These are phyloP conservation scores for Sclerurus mexicanus DNA, from an alignment of 2,113 vertebrate genomes.

Conservation along the genomic window DNA sequence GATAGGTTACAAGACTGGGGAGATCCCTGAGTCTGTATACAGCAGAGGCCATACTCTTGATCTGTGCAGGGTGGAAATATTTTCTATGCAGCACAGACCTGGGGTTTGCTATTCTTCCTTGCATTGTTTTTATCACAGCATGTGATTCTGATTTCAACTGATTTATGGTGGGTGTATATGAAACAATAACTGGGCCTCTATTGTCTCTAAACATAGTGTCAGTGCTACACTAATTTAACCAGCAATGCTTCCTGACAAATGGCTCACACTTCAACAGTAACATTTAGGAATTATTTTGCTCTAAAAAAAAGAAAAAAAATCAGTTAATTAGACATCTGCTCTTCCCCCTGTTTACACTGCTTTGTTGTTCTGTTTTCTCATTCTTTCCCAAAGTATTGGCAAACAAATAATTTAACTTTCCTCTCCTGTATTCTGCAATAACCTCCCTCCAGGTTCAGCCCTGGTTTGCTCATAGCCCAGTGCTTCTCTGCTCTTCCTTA, in stretches of 20 bases:
- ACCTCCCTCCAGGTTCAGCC: background rate
- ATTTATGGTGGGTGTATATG: background rate
- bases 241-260: slow-evolving; percentile 8
- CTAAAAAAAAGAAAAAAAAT: background rate
- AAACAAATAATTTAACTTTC: background rate
- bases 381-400: background rate
- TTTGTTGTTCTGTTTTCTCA: slow-evolving; percentile 2
- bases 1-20: background rate
- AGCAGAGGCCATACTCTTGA: background rate
- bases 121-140: background rate
- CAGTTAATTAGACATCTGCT: slow-evolving; percentile 51
- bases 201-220: slow-evolving; percentile 24
- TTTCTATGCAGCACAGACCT: background rate
- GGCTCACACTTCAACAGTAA: background rate
- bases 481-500: background rate
- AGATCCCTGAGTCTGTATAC: background rate
- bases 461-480: background rate
- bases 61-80: background rate
- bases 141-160: background rate
- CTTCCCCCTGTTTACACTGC: background rate
- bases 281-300: background rate
- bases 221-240: slow-evolving; percentile 26
- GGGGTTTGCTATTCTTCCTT: background rate
- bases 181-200: background rate
- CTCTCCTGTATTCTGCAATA: background rate